These are phyloP conservation scores for Drosophila athabasca DNA, from an alignment of 1,140 invertebrate genomes.

Conservation along the genomic window DNA sequence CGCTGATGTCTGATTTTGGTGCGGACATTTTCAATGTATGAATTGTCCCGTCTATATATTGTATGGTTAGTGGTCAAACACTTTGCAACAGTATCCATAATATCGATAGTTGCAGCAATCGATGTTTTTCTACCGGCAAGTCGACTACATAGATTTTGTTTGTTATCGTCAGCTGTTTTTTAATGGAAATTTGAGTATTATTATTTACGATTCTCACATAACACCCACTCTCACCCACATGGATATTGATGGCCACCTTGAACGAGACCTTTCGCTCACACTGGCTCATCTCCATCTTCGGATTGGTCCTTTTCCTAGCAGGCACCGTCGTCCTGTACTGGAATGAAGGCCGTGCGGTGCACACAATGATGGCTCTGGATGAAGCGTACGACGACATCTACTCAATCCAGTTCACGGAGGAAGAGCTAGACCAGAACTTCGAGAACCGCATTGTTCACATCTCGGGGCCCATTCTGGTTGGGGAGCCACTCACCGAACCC, in stretches of 20 bases:
- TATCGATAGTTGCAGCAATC: too few species aligned
- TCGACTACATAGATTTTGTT: too few species aligned
- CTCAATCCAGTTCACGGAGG: slow-evolving; percentile 85
- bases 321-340: slow-evolving; percentile 88
- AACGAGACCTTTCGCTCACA: slow-evolving; percentile 86
- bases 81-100: too few species aligned
- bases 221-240: slow-evolving; percentile 1
- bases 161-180: slow-evolving; percentile 8
- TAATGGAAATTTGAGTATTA: slow-evolving; percentile 5
- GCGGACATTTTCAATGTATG: too few species aligned
- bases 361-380: slow-evolving; percentile 88
- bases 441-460: slow-evolving; percentile 91
- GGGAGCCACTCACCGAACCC: slow-evolving; percentile 92
- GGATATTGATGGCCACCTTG: slow-evolving; percentile 79
- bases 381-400: slow-evolving; percentile 88
- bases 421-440: slow-evolving; percentile 86
- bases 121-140: too few species aligned
- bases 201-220: neutral
- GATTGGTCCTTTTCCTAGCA: slow-evolving; percentile 85
- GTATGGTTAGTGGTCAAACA: too few species aligned
- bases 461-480: slow-evolving; percentile 88
- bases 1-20: too few species aligned
- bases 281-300: slow-evolving; percentile 87
- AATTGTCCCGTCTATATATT: too few species aligned
- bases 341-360: slow-evolving; percentile 91